Base-by-base conservation (phyloP, 2,797 vertebrate species). In the Poliocrania exsul region DNA sequence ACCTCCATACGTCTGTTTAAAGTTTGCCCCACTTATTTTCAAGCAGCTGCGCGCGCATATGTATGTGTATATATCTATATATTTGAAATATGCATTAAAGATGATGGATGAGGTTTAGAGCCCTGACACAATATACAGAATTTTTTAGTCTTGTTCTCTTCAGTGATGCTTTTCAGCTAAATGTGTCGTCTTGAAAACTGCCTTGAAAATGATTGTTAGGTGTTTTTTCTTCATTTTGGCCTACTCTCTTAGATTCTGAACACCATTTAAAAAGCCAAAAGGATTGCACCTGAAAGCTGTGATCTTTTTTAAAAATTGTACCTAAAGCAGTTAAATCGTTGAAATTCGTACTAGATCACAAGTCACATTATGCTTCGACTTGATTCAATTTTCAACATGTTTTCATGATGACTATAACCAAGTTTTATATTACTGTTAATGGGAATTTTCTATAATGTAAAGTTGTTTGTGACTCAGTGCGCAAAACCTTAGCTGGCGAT, bases 361-460 rank as follows among this genome's bases (percentile, higher is more conserved):
- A 97, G 82, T 96, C 96, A 23, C 29, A 37, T 94, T 78, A 50
- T 46, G 61, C 86, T 77, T 96, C 84, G 95, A 97, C 95, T 96
- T 97, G 96, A 88, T 97, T 95, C 91, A 71, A 61, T 97, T 97
- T 97, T 97, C 95, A 96, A 93, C 79, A 90, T 96, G 97, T 96
- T 97, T 97, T 97, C 95, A 97, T 77, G 95, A 96, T 96, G 96
- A 97, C 96, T 86, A 0, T 92, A 78, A 86, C 46, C 61, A 84
- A 79, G 73, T 84, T 92, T 94, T 75, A 44, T 93, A 72, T 81
- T 73, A 88, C 64, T 97, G 82, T 96, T 93, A 53, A 71, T 96
- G 95, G 93, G 93, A 94, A 84, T 88, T 95, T 71, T 97, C 79
- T 53, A 83, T 96, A 95, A 96, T 95, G 95, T 93, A 72, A 94